Evolutionary conservation across 1,140 invertebrate species (phyloP).

Genomic region (Heliconius nattereri): DNA sequence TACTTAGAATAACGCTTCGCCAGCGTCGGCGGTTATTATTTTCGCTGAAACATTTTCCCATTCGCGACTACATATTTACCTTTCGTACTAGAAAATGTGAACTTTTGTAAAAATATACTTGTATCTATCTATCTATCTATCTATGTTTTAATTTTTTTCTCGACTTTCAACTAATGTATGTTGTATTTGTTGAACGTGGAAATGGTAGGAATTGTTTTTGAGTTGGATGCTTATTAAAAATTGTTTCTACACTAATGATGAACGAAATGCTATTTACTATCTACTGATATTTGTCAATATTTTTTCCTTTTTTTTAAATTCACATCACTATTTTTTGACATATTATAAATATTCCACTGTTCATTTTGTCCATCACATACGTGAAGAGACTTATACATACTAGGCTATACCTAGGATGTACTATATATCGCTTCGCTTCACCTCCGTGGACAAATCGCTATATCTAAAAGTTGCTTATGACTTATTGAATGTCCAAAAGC

Average conservation of each 20-base stretch:
- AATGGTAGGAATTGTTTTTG: neutral
- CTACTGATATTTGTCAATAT: too few relatives aligned
- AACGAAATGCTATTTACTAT: too few relatives aligned
- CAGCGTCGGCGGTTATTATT: neutral
- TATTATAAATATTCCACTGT: too few relatives aligned
- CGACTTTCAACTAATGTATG: neutral
- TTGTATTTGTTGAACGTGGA: neutral
- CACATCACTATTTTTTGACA: too few relatives aligned
- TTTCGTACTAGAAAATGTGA: neutral
- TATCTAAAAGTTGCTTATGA: too few relatives aligned
- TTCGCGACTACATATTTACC: neutral
- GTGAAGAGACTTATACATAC: too few relatives aligned
- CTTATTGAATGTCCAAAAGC: too few relatives aligned
- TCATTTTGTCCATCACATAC: too few relatives aligned
- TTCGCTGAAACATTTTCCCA: neutral
- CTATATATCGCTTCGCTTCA: too few relatives aligned
- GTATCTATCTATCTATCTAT: neutral
- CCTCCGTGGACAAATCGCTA: too few relatives aligned
- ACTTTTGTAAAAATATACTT: constrained; percentile 4
- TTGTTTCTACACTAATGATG: neutral
- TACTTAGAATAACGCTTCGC: constrained; percentile 12
- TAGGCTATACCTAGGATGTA: too few relatives aligned
- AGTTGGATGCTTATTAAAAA: neutral
- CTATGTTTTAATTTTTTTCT: neutral
- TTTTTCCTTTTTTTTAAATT: too few relatives aligned